Conservation (phyloP, 37 sponge, comb jelly and placozoan species). For the Hormiphora californensis region DNA sequence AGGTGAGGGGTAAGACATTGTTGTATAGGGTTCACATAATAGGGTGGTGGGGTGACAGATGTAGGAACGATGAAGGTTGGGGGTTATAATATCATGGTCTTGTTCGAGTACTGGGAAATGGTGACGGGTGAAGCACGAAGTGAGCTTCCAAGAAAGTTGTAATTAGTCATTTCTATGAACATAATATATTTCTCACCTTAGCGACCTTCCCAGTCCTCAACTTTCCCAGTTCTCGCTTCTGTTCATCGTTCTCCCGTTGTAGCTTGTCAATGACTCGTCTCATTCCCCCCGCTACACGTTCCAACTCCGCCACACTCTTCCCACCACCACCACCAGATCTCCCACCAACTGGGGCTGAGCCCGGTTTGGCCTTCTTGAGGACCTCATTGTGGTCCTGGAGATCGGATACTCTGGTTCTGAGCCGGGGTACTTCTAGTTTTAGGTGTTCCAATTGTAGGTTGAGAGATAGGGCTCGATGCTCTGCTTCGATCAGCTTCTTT, state of each 20-base stretch:
- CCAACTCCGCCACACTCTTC: slow-evolving; percentile 23
- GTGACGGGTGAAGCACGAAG: not conserved
- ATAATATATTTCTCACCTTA: too few species aligned
- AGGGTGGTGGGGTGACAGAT: too few species aligned
- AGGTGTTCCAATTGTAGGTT: not conserved
- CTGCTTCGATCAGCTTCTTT: not conserved
- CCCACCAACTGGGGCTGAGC: too few species aligned
- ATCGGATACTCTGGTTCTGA: not conserved
- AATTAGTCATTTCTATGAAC: too few species aligned
- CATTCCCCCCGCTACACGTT: slow-evolving; percentile 17
- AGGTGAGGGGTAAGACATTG: too few species aligned
- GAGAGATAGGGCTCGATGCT: not conserved
- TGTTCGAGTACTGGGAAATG: not conserved
- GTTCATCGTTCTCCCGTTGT: slow-evolving; percentile 16
- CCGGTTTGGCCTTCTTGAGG: too few species aligned
- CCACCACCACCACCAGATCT: too few species aligned
- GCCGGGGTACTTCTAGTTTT: not conserved
- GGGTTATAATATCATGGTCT: too few species aligned
- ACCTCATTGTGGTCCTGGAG: slow-evolving; percentile 17
- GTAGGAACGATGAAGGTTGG: too few species aligned
- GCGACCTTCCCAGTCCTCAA: too few species aligned
- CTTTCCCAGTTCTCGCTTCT: not conserved
- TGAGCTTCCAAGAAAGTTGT: not conserved
- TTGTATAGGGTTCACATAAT: too few species aligned
- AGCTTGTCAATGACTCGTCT: not conserved